Evolutionary conservation across 64 coral and sea anemone species (phyloP).

Genomic region (Actinia tenebrosa): DNA sequence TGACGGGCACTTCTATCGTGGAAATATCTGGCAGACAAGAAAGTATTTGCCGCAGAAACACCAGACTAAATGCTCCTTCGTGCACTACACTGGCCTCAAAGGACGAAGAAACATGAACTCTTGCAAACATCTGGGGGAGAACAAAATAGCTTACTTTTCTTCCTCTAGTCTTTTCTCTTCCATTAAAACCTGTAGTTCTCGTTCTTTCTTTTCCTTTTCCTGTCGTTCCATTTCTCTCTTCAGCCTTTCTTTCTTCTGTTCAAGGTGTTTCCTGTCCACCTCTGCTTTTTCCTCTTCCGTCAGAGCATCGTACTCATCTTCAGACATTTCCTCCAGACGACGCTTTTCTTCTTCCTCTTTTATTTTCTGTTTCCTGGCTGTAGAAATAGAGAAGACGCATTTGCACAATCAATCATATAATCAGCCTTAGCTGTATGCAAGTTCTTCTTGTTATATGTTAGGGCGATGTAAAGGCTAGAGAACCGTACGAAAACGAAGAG

Average conservation of each 20-base stretch:
- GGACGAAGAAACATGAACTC: no score
- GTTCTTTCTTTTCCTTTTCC: slow-evolving; percentile 84
- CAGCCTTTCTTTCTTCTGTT: slow-evolving; percentile 93
- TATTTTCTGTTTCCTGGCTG: slow-evolving; percentile 68
- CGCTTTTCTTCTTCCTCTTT: slow-evolving; percentile 85
- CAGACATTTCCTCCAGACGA: slow-evolving; percentile 94
- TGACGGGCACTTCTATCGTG: no score
- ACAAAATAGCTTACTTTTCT: slow-evolving; percentile 57
- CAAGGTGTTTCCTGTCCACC: slow-evolving; percentile 90
- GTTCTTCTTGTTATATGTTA: no score
- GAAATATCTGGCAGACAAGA: no score
- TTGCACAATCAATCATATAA: neutral
- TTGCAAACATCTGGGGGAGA: neutral
- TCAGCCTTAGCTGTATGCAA: neutral
- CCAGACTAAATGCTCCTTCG: no score
- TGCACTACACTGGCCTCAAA: no score
- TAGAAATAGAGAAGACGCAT: neutral
- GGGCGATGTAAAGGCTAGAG: no score
- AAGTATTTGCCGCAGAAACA: no score
- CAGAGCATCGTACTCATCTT: slow-evolving; percentile 94
- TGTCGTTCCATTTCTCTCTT: slow-evolving; percentile 86
- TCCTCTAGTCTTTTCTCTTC: slow-evolving; percentile 96
- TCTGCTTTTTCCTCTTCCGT: slow-evolving; percentile 94
- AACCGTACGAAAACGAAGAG: no score
- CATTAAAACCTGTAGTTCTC: slow-evolving; percentile 71